phyloP scores from a whole-genome alignment of 2,113 vertebrate species.

The Cavia aperea region DNA sequence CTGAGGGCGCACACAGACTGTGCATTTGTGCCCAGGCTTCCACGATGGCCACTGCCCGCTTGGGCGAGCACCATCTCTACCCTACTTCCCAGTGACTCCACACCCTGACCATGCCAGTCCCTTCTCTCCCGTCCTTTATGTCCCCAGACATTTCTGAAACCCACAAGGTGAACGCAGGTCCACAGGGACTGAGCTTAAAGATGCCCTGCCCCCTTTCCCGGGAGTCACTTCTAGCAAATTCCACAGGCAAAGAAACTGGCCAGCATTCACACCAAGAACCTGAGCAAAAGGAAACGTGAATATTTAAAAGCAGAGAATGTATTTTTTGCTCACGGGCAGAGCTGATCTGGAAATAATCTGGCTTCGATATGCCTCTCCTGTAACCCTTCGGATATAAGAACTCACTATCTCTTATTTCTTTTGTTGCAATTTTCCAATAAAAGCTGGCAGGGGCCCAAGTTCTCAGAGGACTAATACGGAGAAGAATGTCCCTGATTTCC shows the following conservation, averaged over 20 bases:
- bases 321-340: neutral
- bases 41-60: neutral
- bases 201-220: neutral
- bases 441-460: conserved; percentile 63
- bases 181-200: neutral
- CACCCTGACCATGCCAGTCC: neutral
- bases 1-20: neutral
- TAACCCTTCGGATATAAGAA: conserved; percentile 52
- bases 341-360: conserved; percentile 67
- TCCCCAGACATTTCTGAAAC: neutral
- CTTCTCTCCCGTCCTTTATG: neutral
- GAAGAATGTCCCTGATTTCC: conserved; percentile 64
- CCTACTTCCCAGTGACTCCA: neutral
- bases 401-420: conserved; percentile 68
- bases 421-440: conserved; percentile 72
- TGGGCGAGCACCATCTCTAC: neutral
- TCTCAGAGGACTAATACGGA: conserved; percentile 61
- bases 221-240: neutral
- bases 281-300: neutral
- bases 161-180: neutral
- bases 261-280: neutral
- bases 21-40: neutral
- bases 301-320: conserved; percentile 35
- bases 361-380: conserved; percentile 47
- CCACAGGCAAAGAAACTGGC: neutral